Conservation (phyloP, 2,888 invertebrate species). For the Rhingia campestris region DNA sequence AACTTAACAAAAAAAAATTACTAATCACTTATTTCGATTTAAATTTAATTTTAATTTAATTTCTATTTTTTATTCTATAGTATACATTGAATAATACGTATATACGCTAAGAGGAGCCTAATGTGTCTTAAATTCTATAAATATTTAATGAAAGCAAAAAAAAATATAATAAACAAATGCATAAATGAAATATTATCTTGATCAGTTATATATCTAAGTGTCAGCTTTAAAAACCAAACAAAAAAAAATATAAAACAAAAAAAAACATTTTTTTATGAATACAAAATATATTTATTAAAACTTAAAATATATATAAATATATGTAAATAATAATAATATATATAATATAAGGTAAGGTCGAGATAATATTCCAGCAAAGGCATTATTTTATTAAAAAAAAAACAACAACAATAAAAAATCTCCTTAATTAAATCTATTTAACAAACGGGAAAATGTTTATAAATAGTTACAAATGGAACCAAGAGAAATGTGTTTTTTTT, state of each 20-base stretch:
- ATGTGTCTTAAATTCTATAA: constrained; percentile 82
- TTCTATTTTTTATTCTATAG: constrained; percentile 39
- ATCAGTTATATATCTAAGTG: constrained; percentile 80
- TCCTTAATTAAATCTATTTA: constrained; percentile 74
- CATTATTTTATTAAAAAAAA: constrained; percentile 42
- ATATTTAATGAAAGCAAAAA: constrained; percentile 72
- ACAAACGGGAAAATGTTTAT: constrained; percentile 25
- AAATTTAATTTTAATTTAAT: constrained; percentile 41
- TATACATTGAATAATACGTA: constrained; percentile 72
- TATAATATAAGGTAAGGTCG: constrained; percentile 61
- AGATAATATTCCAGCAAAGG: constrained; percentile 66
- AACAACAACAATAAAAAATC: constrained; percentile 64
- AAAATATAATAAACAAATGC: constrained; percentile 67
- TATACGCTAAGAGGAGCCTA: constrained; percentile 81
- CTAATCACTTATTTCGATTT: constrained; percentile 38
- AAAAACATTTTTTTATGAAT: constrained; percentile 64
- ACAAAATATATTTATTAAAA: constrained; percentile 64
- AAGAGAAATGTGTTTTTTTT: constrained; percentile 40
- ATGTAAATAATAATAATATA: constrained; percentile 62
- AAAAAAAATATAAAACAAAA: constrained; percentile 30
- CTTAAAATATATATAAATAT: constrained; percentile 36
- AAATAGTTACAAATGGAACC: constrained; percentile 58
- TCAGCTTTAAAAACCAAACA: constrained; percentile 77
- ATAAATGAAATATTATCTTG: constrained; percentile 75
- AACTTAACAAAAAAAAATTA: constrained; percentile 62